These are phyloP conservation scores for Portevinia maculata DNA, from an alignment of 2,888 invertebrate genomes.

Conservation along the genomic window DNA sequence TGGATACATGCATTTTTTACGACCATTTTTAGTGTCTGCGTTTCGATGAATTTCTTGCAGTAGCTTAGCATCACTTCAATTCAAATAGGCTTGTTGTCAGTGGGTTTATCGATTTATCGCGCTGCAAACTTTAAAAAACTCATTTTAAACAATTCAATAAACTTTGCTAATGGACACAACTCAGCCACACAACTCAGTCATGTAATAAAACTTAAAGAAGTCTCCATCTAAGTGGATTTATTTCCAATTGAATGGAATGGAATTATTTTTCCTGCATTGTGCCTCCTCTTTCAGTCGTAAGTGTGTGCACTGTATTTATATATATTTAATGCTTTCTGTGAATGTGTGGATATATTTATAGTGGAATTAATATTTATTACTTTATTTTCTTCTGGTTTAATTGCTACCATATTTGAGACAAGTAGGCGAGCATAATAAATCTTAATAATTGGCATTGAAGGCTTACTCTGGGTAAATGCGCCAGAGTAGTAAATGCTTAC, in stretches of 20 bases:
- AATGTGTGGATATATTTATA: neutral
- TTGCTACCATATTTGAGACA: conserved; percentile 64
- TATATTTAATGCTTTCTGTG: neutral
- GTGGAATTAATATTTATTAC: conserved; percentile 50
- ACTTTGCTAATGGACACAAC: conserved; percentile 28
- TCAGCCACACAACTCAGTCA: neutral
- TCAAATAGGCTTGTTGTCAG: neutral
- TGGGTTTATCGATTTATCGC: neutral
- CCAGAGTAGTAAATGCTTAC: conserved; percentile 25
- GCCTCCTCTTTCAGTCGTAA: conserved; percentile 12
- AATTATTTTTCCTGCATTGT: neutral
- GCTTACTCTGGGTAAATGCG: conserved; percentile 24
- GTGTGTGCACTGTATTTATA: conserved; percentile 6
- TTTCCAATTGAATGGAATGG: conserved; percentile 22
- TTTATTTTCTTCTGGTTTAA: conserved; percentile 68
- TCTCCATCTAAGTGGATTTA: conserved; percentile 41
- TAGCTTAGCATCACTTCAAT: neutral
- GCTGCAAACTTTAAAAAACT: neutral
- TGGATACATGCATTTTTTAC: conserved; percentile 8
- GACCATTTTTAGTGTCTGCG: neutral
- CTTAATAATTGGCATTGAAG: conserved; percentile 68
- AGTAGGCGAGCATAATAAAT: conserved; percentile 70
- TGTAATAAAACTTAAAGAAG: conserved; percentile 32
- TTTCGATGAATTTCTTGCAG: neutral
- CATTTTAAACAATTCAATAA: conserved; percentile 22